phyloP scores from a whole-genome alignment of 2,797 vertebrate genomes.

The Hoplostethus mediterraneus region DNA sequence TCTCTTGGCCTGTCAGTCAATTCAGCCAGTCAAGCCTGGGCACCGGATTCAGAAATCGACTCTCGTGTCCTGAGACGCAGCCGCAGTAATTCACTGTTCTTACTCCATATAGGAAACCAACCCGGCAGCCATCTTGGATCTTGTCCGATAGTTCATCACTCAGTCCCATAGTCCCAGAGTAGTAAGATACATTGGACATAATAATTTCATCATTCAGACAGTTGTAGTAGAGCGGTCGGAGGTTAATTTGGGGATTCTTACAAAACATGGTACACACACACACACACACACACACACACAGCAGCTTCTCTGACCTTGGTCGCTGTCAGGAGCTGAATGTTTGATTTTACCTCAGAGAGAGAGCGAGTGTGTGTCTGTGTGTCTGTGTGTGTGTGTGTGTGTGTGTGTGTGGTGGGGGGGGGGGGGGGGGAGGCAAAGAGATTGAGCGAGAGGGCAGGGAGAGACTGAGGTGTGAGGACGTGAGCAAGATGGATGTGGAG shows the following conservation, averaged over 20 bases:
- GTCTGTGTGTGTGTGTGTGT: not conserved
- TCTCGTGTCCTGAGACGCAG: not conserved
- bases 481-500: slow-evolving; percentile 41
- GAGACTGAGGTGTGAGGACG: not conserved
- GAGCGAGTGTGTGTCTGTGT: not conserved
- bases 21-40: not conserved
- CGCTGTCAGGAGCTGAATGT: slow-evolving; percentile 3
- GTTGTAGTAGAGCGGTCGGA: not conserved
- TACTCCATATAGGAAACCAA: too few relatives aligned
- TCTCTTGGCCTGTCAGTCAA: not conserved
- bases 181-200: too few relatives aligned
- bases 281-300: slow-evolving; percentile 1
- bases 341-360: slow-evolving; percentile 10
- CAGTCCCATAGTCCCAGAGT: too few relatives aligned
- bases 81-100: not conserved
- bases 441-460: not conserved
- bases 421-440: not conserved
- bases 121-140: not conserved
- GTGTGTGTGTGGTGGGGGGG: not conserved
- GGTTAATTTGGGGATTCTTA: not conserved
- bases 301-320: slow-evolving; percentile 13
- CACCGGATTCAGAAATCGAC: not conserved
- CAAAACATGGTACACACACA: not conserved
- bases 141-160: not conserved
- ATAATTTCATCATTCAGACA: not conserved